These are phyloP conservation scores for Blastobasis lacticolella DNA, from an alignment of 2,888 invertebrate species.

Conservation along the genomic window DNA sequence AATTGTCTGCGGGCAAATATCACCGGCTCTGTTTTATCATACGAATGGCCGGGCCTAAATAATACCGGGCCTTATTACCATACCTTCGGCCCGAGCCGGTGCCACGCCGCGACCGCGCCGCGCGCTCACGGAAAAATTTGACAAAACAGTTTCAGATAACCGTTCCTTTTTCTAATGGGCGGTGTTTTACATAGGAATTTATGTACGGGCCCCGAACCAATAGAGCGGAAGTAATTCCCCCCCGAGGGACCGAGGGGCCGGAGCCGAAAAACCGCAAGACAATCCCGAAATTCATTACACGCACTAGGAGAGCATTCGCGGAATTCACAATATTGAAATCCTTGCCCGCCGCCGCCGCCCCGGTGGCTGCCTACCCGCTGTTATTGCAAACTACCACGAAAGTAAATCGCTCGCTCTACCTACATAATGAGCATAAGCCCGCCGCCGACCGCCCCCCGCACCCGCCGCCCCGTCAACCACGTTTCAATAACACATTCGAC, in stretches of 20 bases:
- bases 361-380: conserved; percentile 21
- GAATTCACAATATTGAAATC: conserved; percentile 74
- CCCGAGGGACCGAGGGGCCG: conserved; percentile 39
- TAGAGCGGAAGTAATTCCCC: conserved; percentile 44
- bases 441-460: not conserved
- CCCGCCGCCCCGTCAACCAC: conserved; percentile 19
- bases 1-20: conserved; percentile 68
- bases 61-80: conserved; percentile 58
- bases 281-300: conserved; percentile 72
- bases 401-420: conserved; percentile 46
- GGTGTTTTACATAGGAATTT: conserved; percentile 26
- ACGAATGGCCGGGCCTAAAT: conserved; percentile 69
- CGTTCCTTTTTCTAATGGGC: conserved; percentile 23
- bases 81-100: conserved; percentile 46
- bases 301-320: conserved; percentile 56
- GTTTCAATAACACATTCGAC: conserved; percentile 20
- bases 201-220: conserved; percentile 26
- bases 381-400: conserved; percentile 47
- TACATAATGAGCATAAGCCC: conserved; percentile 21
- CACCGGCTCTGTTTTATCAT: conserved; percentile 66
- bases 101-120: conserved; percentile 38
- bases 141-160: conserved; percentile 27
- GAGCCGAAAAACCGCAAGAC: conserved; percentile 67
- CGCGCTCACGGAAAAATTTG: conserved; percentile 41
- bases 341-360: conserved; percentile 24